Base-by-base conservation (phyloP, 2,797 vertebrate genomes). In the Acipenser oxyrinchus region DNA sequence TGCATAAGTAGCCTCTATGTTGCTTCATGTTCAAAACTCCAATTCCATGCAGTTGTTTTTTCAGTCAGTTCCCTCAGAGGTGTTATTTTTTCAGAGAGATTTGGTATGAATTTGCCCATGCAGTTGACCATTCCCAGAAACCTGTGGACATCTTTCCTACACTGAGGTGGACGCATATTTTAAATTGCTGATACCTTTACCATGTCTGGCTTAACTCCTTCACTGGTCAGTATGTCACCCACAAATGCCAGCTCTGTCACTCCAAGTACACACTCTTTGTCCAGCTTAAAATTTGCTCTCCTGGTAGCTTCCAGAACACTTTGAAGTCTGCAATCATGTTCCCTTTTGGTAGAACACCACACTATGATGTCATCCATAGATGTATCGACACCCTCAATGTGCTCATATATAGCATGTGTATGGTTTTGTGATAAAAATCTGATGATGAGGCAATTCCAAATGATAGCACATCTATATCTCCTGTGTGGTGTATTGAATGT, bases 101-200 rank as follows among this genome's bases (percentile, higher is more conserved):
- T 73, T n/a, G 51, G 64, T 12, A 69, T 61, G 10, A 69, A 69
- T 10, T 71, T 67, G 2, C 69, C 60, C 6, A 55, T 66, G 18
- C 55, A 69, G 15, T 73, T 69, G 1, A 71, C 48, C 64, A 71
- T 69, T 51, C 61, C 64, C 55, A 63, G 50, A 7, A 66, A 23
- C 8, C 60, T 62, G 10, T 57, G 57, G 1, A 69, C 51, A 48
- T 48, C 23, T 51, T 51, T 70, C 9, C 64, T 73, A 50, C 65
- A 66, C 2, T 12, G 48, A 8, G 64, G 68, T 12, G 15, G 48
- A 8, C 12, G 52, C 68, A 74, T 70, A 10, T 62, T n/a, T 7
- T 37, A 6, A 1, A 65, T 63, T 1, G 57, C 65, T 49, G 61
- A 10, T 10, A 71, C 52, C 13, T 67, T 71, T 15, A 5, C 50